phyloP scores from a whole-genome alignment of 53 echinoderm and acorn worm genomes.

The Stichopus horrens region DNA sequence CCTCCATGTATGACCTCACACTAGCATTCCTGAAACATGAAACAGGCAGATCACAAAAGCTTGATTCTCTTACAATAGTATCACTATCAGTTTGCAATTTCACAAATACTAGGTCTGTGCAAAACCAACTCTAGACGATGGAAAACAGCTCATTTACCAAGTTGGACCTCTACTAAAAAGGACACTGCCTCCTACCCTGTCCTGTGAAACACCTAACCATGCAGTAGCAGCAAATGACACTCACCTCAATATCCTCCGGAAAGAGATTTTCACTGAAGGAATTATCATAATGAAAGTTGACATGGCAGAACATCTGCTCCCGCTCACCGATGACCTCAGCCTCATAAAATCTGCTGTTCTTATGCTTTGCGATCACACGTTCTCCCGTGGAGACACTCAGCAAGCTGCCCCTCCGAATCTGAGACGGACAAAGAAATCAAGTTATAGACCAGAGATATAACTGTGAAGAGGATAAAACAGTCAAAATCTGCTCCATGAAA shows the following conservation, averaged over 20 bases:
- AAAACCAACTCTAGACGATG: too few relatives aligned
- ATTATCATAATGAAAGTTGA: constrained; percentile 70
- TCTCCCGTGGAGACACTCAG: constrained; percentile 61
- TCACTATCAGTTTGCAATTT: too few relatives aligned
- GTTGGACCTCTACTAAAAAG: neutral
- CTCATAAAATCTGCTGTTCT: constrained; percentile 86
- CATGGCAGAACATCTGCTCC: constrained; percentile 88
- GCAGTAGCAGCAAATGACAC: neutral
- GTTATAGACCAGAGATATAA: too few relatives aligned
- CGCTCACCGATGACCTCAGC: constrained; percentile 67
- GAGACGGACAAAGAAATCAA: neutral
- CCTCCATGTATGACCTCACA: too few relatives aligned
- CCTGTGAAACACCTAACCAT: neutral
- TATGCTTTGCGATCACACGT: constrained; percentile 86
- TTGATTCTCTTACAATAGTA: too few relatives aligned
- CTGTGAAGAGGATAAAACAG: too few relatives aligned
- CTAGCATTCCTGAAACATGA: too few relatives aligned
- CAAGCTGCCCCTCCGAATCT: constrained; percentile 61
- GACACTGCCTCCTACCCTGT: neutral
- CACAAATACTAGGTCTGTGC: too few relatives aligned
- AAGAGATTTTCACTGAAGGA: constrained; percentile 90
- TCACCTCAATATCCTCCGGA: constrained; percentile 90
- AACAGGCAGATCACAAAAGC: too few relatives aligned
- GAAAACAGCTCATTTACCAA: neutral
- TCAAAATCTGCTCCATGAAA: too few relatives aligned